Evolutionary conservation across 2,797 vertebrate genomes (phyloP).

Genomic region (Sarcophilus harrisii): DNA sequence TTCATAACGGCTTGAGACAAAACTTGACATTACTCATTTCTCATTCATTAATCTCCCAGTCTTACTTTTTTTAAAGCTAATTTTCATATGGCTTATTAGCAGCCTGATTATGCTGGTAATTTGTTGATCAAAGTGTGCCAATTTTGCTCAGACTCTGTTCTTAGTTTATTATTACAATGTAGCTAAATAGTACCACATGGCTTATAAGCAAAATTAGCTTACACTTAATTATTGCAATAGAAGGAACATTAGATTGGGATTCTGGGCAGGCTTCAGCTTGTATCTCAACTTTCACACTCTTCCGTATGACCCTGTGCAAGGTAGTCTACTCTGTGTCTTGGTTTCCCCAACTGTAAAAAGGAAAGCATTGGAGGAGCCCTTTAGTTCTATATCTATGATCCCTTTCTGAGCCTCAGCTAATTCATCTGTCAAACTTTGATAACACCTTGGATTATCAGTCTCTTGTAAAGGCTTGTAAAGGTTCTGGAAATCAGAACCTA

Average conservation of each 20-base stretch:
- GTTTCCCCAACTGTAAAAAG: neutral
- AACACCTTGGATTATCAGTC: neutral
- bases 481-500: neutral
- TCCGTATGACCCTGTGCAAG: neutral
- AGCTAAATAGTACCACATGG: neutral
- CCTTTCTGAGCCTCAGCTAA: neutral
- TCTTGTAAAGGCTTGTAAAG: neutral
- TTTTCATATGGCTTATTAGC: neutral
- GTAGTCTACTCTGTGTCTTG: neutral
- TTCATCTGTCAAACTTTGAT: neutral
- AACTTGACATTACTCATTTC: constrained; percentile 5
- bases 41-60: neutral
- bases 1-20: neutral
- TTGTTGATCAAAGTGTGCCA: neutral
- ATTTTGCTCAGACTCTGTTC: neutral
- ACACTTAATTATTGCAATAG: neutral
- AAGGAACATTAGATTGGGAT: neutral
- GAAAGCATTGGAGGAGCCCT: neutral
- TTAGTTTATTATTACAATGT: neutral
- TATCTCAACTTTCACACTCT: neutral
- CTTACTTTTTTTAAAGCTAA: constrained; percentile 3
- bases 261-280: neutral
- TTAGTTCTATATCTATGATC: neutral
- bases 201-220: constrained; percentile 4
- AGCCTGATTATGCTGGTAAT: neutral